Conservation (phyloP, 1,140 invertebrate species). For the Vollenhovia emeryi region DNA sequence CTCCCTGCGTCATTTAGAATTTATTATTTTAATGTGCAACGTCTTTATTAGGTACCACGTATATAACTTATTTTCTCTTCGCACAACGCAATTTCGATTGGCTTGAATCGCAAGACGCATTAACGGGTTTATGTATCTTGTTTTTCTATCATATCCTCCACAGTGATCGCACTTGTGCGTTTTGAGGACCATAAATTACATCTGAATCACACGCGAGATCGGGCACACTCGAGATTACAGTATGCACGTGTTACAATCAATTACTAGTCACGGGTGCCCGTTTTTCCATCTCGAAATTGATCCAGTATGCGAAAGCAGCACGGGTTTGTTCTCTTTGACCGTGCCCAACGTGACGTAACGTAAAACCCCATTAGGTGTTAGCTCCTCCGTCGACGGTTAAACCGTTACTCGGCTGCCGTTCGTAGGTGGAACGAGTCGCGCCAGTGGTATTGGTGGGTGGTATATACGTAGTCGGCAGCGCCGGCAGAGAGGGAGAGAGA, state of each 20-base stretch:
- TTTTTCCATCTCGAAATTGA: conserved; percentile 53
- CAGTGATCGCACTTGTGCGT: neutral
- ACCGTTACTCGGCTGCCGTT: conserved; percentile 67
- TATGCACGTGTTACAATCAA: conserved; percentile 50
- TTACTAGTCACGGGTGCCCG: conserved; percentile 27
- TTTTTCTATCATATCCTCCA: neutral
- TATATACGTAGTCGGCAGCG: conserved; percentile 53
- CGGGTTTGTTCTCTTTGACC: conserved; percentile 61
- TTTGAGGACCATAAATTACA: neutral
- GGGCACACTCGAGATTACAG: neutral
- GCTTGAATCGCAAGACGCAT: neutral
- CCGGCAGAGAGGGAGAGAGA: neutral
- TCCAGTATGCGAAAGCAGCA: conserved; percentile 46
- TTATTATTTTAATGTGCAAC: neutral
- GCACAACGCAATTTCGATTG: neutral
- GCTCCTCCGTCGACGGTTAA: conserved; percentile 70
- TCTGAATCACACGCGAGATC: conserved; percentile 6
- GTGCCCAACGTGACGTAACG: conserved; percentile 71
- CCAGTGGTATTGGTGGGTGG: conserved; percentile 52
- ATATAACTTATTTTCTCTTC: neutral
- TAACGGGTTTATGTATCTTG: neutral
- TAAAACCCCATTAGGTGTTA: conserved; percentile 72
- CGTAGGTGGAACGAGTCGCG: conserved; percentile 65
- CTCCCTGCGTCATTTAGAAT: too few species aligned
- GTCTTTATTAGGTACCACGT: neutral